Conservation (phyloP, 2,797 vertebrate genomes). For the Labroides dimidiatus region DNA sequence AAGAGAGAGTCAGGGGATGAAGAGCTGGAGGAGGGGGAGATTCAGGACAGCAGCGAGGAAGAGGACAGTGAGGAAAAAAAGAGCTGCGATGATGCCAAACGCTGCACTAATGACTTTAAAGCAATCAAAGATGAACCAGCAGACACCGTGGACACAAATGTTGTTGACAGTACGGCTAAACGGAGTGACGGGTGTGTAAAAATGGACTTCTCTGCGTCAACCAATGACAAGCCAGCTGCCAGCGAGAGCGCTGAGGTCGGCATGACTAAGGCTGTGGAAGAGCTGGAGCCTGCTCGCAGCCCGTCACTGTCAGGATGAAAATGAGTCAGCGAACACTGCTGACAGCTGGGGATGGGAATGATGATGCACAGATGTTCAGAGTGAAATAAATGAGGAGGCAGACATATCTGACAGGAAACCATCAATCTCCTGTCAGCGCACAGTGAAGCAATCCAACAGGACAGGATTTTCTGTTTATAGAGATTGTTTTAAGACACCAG, state of each 20-base stretch:
- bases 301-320: slow-evolving; percentile 35
- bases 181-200: slow-evolving; percentile 11
- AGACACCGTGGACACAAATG: slow-evolving; percentile 14
- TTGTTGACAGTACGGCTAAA: slow-evolving; percentile 5
- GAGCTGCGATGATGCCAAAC: slow-evolving; percentile 12
- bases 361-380: slow-evolving; percentile 38
- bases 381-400: slow-evolving; percentile 24
- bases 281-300: slow-evolving; percentile 19
- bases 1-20: slow-evolving; percentile 48
- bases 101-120: background rate
- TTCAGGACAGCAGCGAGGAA: slow-evolving; percentile 60
- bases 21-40: slow-evolving; percentile 83
- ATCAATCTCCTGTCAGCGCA: slow-evolving; percentile 20
- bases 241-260: slow-evolving; percentile 44
- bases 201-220: background rate
- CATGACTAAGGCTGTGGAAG: slow-evolving; percentile 36
- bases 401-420: slow-evolving; percentile 33
- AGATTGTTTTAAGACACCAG: slow-evolving; percentile 1
- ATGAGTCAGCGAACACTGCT: slow-evolving; percentile 50
- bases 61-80: background rate
- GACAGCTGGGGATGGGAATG: slow-evolving; percentile 41
- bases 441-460: background rate
- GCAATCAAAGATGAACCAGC: slow-evolving; percentile 16
- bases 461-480: slow-evolving; percentile 17
- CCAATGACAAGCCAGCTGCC: slow-evolving; percentile 24